Evolutionary conservation across 2,888 invertebrate genomes (phyloP), one percentile per base, ranked within the genome.

Genomic region (Eudemis profundana): DNA sequence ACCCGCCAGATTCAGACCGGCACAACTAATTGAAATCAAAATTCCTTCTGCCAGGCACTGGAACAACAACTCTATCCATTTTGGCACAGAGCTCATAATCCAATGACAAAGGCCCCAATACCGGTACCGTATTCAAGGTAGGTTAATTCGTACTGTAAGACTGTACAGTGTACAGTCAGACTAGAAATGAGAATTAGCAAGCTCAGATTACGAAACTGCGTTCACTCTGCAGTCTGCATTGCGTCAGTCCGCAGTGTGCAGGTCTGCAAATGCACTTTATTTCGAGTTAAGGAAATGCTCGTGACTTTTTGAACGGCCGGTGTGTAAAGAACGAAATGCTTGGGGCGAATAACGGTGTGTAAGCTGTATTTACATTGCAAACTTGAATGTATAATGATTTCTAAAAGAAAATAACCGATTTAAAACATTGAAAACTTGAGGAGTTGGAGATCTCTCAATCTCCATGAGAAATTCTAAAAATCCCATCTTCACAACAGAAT

Each of bases 131-230:
- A 27, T 19, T 3, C 44, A n/a, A n/a, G n/a, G n/a, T n/a, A 27
- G 27, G 42, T 42, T 42, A 56, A 56, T 44, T 44, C 27, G 27
- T 29, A 21, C 40, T 54, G 29, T 2, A 56, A 56, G 56, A 56
- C 56, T 21, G 36, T 33, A 33, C 12, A 33, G 33, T 33, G 33
- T 33, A 23, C 46, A 14, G 44, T 44, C 44, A 10, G 27, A 53
- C 54, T 42, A 4, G 15, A n/a, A 36, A 10, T 40, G 42, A n/a
- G 42, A 56, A 56, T 56, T 14, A 44, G 17, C 15, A 42, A 44
- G 17, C 38, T n/a, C 2, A 29, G 29, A 5, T 12, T 33, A 44
- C 17, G 14, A n/a, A n/a, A 42, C 8, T 56, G 19, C 42, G 17
- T 56, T 17, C 29, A 2, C 8, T 8, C 56, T 44, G 42, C 29